Percentiles rank a stretch among this genome's conserved stretches.
These are phyloP conservation scores for Pandemis heparana DNA, from an alignment of 2,888 invertebrate genomes.

Conservation along the genomic window DNA sequence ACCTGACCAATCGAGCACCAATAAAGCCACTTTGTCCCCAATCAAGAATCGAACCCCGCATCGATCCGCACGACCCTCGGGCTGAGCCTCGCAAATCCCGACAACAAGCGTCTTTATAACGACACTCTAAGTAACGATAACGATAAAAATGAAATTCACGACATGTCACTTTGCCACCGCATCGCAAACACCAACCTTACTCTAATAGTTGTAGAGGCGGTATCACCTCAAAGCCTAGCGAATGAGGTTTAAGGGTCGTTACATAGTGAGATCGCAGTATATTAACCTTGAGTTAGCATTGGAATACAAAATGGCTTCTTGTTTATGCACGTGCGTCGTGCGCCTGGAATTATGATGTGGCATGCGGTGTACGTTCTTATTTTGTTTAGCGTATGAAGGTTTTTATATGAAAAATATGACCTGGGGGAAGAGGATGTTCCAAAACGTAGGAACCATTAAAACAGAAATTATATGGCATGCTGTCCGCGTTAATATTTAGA, in stretches of 20 bases:
- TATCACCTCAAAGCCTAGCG: not conserved
- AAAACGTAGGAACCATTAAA: too few species aligned
- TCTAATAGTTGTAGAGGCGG: slow-evolving; percentile 6
- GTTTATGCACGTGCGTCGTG: slow-evolving; percentile 7
- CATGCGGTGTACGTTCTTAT: not conserved
- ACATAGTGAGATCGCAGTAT: slow-evolving; percentile 22
- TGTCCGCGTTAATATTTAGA: too few species aligned
- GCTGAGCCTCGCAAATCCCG: slow-evolving; percentile 51
- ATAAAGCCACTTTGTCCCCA: slow-evolving; percentile 8
- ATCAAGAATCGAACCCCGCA: slow-evolving; percentile 11
- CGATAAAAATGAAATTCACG: slow-evolving; percentile 54
- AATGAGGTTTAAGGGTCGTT: slow-evolving; percentile 25
- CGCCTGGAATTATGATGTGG: slow-evolving; percentile 6
- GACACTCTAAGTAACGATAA: slow-evolving; percentile 57
- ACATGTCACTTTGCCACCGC: slow-evolving; percentile 45
- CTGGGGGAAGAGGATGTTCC: too few species aligned
- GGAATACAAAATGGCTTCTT: slow-evolving; percentile 32
- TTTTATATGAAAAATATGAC: not conserved
- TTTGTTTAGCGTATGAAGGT: not conserved
- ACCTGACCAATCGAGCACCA: not conserved
- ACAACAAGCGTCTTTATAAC: slow-evolving; percentile 52
- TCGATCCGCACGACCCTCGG: slow-evolving; percentile 16
- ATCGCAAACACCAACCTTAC: slow-evolving; percentile 2
- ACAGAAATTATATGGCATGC: too few species aligned
- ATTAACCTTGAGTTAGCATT: slow-evolving; percentile 37